Base-by-base conservation (phyloP, 2,797 vertebrate genomes). In the Tokudaia tokunoshimensis region DNA sequence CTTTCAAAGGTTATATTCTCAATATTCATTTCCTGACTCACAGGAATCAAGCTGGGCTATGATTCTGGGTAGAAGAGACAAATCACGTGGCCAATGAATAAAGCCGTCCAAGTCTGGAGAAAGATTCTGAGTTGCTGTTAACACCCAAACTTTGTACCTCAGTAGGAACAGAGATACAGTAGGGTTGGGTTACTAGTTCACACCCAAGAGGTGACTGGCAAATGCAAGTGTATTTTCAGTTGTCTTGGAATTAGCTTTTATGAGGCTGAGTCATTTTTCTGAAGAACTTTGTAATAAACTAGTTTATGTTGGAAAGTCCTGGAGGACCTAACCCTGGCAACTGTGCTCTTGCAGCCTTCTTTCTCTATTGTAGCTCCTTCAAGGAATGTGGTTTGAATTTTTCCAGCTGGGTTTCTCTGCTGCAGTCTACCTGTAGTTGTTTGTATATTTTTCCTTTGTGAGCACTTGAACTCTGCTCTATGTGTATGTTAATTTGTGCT, bases 1-100 rank as follows among this genome's bases (percentile, higher is more conserved):
- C 59, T 70, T 88, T 31, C 91, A 95, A 94, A 95, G 59, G 2
- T 86, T 95, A 61, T 63, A 17, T 41, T 96, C 79, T 75, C 81
- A 75, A 37, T 4, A 75, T 75, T 75, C 10, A 74, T 74, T 74
- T 74, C 37, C 37, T 74, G 72, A 74, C 20, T 14, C 37, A 22
- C 65, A 67, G 65, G 65, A 67, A 34, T 4, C 65, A 67, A 31
- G 65, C 4, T 67, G 29, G 29, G 29, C 63, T 67, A 29, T 67
- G 65, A 67, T 67, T 67, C 65, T 67, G 65, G 29, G 12, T 14
- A 67, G n/a, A 72, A 72, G 34, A 37, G n/a, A 72, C n/a, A 72
- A 72, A 72, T 72, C 17, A 72, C n/a, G 22, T 19, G 19, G 70
- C 19, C 70, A 37, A 72, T 72, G 70, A 72, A 72, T 37, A 20